These are phyloP conservation scores for Aphidius colemani DNA, from an alignment of 2,888 invertebrate genomes.

Conservation along the genomic window DNA sequence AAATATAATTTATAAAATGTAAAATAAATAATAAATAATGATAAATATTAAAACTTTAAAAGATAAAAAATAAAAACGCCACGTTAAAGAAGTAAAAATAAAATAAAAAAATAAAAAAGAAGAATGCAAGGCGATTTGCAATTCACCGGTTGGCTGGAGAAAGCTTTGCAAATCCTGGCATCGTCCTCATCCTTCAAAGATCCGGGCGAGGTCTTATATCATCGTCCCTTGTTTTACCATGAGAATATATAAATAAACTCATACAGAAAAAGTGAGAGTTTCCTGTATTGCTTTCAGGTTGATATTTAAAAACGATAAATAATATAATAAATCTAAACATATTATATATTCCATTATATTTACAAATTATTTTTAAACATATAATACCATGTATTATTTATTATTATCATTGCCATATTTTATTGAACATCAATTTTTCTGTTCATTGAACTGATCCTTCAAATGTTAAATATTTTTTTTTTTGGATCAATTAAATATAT, in stretches of 20 bases:
- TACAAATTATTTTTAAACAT: too few species aligned
- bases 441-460: too few species aligned
- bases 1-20: too few species aligned
- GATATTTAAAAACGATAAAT: constrained; percentile 6
- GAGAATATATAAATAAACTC: constrained; percentile 11
- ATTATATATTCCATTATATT: too few species aligned
- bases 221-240: constrained; percentile 30
- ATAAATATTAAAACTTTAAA: too few species aligned
- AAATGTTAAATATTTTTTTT: too few species aligned
- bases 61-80: constrained; percentile 10
- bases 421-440: too few species aligned
- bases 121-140: constrained; percentile 39
- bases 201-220: constrained; percentile 42
- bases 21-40: too few species aligned
- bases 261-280: constrained; percentile 46
- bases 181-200: constrained; percentile 37
- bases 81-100: constrained; percentile 18
- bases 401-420: too few species aligned
- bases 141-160: constrained; percentile 40
- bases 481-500: too few species aligned
- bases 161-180: constrained; percentile 51
- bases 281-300: constrained; percentile 28
- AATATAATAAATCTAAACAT: too few species aligned
- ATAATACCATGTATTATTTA: too few species aligned
- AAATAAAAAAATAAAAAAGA: constrained; percentile 28